A percentile compares a stretch with the other conserved stretches of the same genome.
phyloP scores from a whole-genome alignment of 2,888 invertebrate species.

The Temnothorax unifasciatus region DNA sequence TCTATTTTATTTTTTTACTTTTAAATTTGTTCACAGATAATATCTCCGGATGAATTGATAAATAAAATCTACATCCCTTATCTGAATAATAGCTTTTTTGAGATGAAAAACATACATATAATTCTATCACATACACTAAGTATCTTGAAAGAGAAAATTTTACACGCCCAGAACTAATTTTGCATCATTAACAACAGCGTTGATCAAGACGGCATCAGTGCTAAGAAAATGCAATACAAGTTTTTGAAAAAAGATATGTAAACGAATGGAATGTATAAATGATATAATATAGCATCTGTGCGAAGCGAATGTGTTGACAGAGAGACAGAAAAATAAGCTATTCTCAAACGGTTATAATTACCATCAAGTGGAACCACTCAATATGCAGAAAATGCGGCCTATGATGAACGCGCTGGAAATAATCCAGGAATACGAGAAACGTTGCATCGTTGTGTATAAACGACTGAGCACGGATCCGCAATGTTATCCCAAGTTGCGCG shows the following conservation, averaged over 20 bases:
- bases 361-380: no score
- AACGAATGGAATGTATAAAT: no score
- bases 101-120: no score
- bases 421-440: conserved; percentile 78
- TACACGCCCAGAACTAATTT: not conserved
- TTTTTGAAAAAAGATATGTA: not conserved
- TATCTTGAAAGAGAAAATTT: no score
- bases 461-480: not conserved
- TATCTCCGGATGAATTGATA: not conserved
- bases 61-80: not conserved
- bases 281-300: not conserved
- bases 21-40: not conserved
- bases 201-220: conserved; percentile 67
- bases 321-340: no score
- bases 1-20: not conserved
- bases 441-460: conserved; percentile 66
- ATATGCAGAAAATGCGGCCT: no score
- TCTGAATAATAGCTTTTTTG: no score
- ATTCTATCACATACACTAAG: no score
- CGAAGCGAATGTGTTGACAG: no score
- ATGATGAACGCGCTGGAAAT: conserved; percentile 64
- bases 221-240: conserved; percentile 63
- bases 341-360: no score
- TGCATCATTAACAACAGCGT: conserved; percentile 54
- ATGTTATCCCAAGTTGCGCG: conserved; percentile 44